A percentile compares a stretch with the other conserved stretches of the same genome.
phyloP scores from a whole-genome alignment of 2,888 invertebrate species.

The Phalera bucephala region DNA sequence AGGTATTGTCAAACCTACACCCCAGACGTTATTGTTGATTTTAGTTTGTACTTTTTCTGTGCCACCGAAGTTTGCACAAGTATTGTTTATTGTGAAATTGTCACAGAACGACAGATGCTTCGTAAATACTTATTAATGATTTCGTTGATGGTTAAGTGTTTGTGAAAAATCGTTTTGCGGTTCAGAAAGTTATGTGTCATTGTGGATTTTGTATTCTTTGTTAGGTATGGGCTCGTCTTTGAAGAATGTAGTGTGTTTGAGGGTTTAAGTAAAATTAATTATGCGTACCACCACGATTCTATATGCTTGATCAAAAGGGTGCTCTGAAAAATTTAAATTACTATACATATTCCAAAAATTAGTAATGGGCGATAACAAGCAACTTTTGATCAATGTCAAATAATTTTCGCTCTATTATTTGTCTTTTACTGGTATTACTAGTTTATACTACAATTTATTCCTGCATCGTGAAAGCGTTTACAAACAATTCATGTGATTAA shows the following conservation, averaged over 20 bases:
- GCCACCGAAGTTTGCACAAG: constrained; percentile 27
- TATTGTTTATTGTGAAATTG: constrained; percentile 49
- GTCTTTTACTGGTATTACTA: too few species aligned
- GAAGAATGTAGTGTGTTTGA: too few species aligned
- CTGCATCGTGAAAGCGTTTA: too few species aligned
- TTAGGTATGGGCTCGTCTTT: background rate
- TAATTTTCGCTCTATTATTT: too few species aligned
- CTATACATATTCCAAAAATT: too few species aligned
- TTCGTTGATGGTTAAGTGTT: constrained; percentile 45
- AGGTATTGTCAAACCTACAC: background rate
- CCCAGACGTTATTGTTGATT: background rate
- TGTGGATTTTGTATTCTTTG: constrained; percentile 18
- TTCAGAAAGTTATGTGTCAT: constrained; percentile 27
- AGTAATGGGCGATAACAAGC: too few species aligned
- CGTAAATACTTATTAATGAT: constrained; percentile 67
- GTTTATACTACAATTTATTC: too few species aligned
- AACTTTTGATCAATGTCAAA: too few species aligned
- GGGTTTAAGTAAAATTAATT: too few species aligned
- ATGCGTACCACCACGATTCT: too few species aligned
- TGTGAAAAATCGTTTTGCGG: constrained; percentile 39
- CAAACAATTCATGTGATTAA: background rate
- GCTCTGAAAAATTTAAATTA: too few species aligned
- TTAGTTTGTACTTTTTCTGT: background rate
- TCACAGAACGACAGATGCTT: constrained; percentile 57
- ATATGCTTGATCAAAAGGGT: too few species aligned